Evolutionary conservation across 2,113 vertebrate genomes (phyloP).

Genomic region (Channa argus): DNA sequence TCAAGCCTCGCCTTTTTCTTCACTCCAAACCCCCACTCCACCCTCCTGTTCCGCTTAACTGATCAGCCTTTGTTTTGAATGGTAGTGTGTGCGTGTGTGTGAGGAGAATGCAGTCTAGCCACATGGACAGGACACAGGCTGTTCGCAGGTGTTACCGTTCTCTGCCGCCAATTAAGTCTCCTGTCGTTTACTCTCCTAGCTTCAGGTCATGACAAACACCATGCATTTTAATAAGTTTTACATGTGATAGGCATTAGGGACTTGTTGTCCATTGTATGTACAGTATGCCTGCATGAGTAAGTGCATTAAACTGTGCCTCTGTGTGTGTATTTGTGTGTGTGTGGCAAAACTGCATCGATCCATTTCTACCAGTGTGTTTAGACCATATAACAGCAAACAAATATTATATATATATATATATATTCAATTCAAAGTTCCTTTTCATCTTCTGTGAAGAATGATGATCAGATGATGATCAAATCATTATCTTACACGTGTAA

Average conservation of each 20-base stretch:
- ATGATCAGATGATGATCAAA: no score
- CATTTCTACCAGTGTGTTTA: background rate
- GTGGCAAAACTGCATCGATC: background rate
- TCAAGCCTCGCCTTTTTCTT: conserved; percentile 79
- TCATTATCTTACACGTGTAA: no score
- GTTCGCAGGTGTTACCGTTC: conserved; percentile 90
- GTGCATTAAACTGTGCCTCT: background rate
- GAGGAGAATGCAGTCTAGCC: conserved; percentile 86
- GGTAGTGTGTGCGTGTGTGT: conserved; percentile 45
- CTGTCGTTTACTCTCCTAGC: conserved; percentile 85
- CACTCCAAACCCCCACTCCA: conserved; percentile 22
- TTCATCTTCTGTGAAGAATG: no score
- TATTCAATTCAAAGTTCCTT: no score
- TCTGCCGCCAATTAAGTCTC: conserved; percentile 89
- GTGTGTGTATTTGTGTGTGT: background rate
- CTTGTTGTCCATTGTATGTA: conserved; percentile 24
- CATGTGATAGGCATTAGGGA: conserved; percentile 54
- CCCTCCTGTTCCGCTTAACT: conserved; percentile 84
- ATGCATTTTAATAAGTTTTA: conserved; percentile 80
- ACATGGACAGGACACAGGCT: conserved; percentile 87
- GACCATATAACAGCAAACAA: background rate
- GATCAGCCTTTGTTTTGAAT: conserved; percentile 91
- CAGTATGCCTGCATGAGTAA: conserved; percentile 18
- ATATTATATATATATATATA: no score
- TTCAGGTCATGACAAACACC: conserved; percentile 84